These are phyloP conservation scores for Lemur catta DNA, from an alignment of 2,797 vertebrate species.

Conservation along the genomic window DNA sequence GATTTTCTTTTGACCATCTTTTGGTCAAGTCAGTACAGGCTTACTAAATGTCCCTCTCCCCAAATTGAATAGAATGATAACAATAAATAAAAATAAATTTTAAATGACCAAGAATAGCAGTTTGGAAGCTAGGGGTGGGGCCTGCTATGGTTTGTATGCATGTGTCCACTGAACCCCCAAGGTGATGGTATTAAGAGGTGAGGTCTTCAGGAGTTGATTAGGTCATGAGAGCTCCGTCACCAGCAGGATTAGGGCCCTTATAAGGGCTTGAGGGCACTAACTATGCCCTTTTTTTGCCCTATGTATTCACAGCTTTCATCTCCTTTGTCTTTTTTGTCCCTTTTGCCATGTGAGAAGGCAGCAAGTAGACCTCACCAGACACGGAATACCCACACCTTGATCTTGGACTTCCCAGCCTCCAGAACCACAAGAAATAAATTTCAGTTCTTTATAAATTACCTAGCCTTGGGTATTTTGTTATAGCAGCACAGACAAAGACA, in stretches of 20 bases:
- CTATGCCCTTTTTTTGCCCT: neutral
- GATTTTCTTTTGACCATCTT: no score
- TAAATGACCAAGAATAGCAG: neutral
- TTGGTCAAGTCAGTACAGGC: neutral
- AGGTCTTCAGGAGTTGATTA: neutral
- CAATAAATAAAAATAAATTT: neutral
- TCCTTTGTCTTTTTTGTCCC: neutral
- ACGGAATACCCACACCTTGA: neutral
- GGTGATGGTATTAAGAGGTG: neutral
- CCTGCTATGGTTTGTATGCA: neutral
- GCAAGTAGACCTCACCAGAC: neutral
- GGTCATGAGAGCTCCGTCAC: no score
- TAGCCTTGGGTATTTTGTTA: neutral
- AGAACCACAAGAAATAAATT: neutral
- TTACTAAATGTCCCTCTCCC: neutral
- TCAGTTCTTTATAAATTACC: neutral
- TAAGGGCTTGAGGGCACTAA: neutral
- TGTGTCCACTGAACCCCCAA: neutral
- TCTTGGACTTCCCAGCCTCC: neutral
- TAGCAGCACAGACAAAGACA: neutral
- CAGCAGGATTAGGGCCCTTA: neutral
- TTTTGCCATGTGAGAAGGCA: neutral
- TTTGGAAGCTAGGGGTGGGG: neutral
- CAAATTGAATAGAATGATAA: neutral
- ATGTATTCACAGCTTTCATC: neutral